These are phyloP conservation scores for Proteles cristata DNA, from an alignment of 2,113 vertebrate genomes.

Conservation along the genomic window DNA sequence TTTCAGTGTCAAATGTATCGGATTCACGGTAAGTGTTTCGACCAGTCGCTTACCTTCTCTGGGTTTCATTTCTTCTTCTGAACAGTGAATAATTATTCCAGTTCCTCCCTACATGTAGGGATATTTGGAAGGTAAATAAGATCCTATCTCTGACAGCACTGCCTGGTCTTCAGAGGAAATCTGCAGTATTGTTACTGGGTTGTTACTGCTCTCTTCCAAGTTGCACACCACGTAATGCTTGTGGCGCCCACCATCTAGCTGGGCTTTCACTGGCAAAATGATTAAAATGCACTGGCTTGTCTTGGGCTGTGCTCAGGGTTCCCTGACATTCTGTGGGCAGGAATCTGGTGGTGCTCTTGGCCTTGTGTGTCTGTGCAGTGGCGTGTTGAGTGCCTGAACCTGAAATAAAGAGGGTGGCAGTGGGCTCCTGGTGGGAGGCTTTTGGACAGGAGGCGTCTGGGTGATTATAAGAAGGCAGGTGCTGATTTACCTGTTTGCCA, in stretches of 20 bases:
- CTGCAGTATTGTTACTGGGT: not conserved
- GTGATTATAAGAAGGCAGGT: slow-evolving; percentile 64
- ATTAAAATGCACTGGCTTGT: not conserved
- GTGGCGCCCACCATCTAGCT: not conserved
- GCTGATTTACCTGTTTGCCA: slow-evolving; percentile 82
- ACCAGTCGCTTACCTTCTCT: not conserved
- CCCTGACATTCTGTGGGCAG: not conserved
- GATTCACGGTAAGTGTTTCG: not conserved
- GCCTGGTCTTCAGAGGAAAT: not conserved
- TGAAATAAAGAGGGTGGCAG: not conserved
- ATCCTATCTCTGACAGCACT: not conserved
- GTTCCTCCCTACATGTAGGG: not conserved
- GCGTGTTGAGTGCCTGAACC: not conserved
- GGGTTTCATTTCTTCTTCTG: slow-evolving; percentile 42
- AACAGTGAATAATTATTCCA: not conserved
- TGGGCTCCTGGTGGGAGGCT: not conserved
- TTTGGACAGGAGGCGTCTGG: not conserved
- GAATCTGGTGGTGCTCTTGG: not conserved
- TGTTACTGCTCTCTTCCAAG: not conserved
- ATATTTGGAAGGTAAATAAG: slow-evolving; percentile 32
- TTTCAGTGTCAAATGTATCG: not conserved
- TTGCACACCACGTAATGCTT: not conserved
- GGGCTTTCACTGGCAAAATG: not conserved
- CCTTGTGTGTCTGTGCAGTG: not conserved
- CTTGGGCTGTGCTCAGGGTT: not conserved